phyloP scores from a whole-genome alignment of 2,113 vertebrate genomes.

The Dipodomys merriami region DNA sequence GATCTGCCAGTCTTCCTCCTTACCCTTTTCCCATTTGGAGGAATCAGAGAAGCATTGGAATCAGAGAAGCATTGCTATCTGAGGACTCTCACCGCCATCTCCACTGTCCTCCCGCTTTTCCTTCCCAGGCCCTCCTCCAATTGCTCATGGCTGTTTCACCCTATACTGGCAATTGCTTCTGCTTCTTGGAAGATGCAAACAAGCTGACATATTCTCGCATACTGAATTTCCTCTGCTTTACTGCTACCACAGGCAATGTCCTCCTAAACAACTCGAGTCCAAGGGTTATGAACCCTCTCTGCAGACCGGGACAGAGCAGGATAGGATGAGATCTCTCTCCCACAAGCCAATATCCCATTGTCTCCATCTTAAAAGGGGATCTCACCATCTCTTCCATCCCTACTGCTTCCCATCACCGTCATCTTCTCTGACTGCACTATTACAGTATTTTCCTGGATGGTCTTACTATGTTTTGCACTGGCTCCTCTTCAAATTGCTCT shows the following conservation, averaged over 20 bases:
- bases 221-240: not conserved
- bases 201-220: not conserved
- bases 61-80: not conserved
- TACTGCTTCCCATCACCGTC: no score
- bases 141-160: not conserved
- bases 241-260: not conserved
- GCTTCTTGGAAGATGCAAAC: not conserved
- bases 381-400: not conserved
- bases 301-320: rapidly evolving
- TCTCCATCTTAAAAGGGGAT: not conserved
- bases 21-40: not conserved
- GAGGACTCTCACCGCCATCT: not conserved
- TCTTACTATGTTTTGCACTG: not conserved
- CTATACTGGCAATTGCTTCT: not conserved
- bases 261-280: not conserved
- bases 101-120: not conserved
- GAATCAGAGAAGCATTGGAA: rapidly evolving
- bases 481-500: not conserved
- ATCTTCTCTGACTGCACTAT: not conserved
- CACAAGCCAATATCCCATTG: not conserved
- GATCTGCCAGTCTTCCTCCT: not conserved
- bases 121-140: not conserved
- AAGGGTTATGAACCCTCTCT: not conserved
- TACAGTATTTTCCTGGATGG: not conserved
- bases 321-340: not conserved